Evolutionary conservation across 1,140 invertebrate species (phyloP).

Genomic region (Lepidurus arcticus): DNA sequence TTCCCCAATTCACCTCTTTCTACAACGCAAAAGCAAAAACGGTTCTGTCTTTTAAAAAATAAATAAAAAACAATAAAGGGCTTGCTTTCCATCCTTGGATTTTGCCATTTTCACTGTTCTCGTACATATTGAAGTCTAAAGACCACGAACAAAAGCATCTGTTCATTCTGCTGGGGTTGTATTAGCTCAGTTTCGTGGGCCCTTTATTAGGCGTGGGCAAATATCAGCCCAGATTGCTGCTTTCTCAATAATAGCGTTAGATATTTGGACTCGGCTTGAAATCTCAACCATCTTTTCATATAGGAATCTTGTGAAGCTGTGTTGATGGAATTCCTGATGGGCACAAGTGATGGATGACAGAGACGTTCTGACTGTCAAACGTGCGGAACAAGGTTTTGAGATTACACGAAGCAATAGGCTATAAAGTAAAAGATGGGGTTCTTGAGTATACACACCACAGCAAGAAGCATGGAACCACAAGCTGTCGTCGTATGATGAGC

Average conservation of each 20-base stretch:
- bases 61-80: too few relatives aligned
- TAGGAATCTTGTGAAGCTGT: neutral
- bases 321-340: neutral
- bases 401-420: constrained; percentile 4
- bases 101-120: too few relatives aligned
- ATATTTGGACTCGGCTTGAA: neutral
- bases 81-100: too few relatives aligned
- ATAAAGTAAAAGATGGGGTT: neutral
- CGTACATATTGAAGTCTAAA: too few relatives aligned
- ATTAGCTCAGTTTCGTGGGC: neutral
- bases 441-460: neutral
- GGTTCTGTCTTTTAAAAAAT: too few relatives aligned
- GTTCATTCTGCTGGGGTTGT: neutral
- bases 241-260: neutral
- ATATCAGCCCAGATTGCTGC: neutral
- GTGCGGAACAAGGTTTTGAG: neutral
- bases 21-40: neutral
- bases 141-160: neutral
- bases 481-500: neutral
- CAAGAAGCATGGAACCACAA: neutral
- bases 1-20: neutral
- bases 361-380: neutral
- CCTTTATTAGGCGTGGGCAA: neutral
- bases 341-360: neutral
- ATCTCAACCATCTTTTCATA: constrained; percentile 14